Base-by-base conservation (phyloP, 2,888 invertebrate species). In the Agrilus biguttatus region DNA sequence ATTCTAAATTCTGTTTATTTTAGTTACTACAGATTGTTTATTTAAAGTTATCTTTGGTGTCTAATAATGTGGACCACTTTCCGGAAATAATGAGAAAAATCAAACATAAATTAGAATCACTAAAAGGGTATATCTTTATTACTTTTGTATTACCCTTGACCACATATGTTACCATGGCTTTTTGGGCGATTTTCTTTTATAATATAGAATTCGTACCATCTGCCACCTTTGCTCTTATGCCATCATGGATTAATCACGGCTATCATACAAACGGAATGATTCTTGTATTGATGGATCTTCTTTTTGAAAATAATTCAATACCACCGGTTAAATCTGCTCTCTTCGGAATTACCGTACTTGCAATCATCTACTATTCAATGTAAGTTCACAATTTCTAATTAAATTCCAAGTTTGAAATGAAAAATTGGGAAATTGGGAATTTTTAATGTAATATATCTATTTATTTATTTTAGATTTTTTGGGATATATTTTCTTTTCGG, bases 181-280 rank as follows among this genome's bases (percentile, higher is more conserved):
- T 62, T 50, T 62, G 61, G 61, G 33, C 44, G 1, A 37, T 61
- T 23, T 60, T 54, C 45, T 44, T 45, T 13, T 46, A 55, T 8
- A 55, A 62, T 42, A 48, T 55, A 36, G 55, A 58, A 38, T 51
- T 56, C 34, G 52, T 62, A 2, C 54, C 55, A 33, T 59, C 60
- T 3, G 50, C 48, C 40, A 48, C 48, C 19, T 33, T 55, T 5
- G 58, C 60, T 41, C 45, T 58, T 8, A 33, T 48, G 4, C 52
- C 52, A 8, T 35, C 33, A 4, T 62, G 58, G 58, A 36, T 60
- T n/a, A 62, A 61, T 47, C 62, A 62, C 40, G 50, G 54, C 13
- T 49, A 60, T 32, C 62, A 62, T 47, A 58, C 58, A 3, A 46
- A 49, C 14, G 59, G 60, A 28, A 45, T 58, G 6, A 33, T 58